Evolutionary conservation across 2,797 vertebrate species (phyloP).

Genomic region (Oceanodroma leucorhoa): DNA sequence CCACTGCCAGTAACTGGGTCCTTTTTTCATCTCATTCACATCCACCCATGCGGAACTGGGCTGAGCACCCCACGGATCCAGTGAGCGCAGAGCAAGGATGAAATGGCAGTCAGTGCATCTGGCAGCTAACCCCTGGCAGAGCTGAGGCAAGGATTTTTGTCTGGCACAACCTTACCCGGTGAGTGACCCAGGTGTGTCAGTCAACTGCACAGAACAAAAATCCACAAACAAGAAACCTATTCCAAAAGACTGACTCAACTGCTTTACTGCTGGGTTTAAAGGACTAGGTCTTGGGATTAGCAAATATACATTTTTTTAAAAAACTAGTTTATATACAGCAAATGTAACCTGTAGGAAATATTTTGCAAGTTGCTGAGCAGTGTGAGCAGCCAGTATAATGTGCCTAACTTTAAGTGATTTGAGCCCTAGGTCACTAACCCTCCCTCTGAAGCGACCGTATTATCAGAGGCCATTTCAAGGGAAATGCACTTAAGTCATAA

Average conservation of each 20-base stretch:
- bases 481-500: background rate
- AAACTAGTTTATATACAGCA: background rate
- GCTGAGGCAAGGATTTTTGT: background rate
- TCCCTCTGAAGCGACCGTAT: background rate
- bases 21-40: background rate
- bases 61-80: rapidly evolving
- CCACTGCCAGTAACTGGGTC: background rate
- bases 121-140: background rate
- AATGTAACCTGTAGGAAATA: background rate
- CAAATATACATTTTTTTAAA: too few species aligned
- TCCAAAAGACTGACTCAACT: background rate
- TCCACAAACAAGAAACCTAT: background rate
- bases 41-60: background rate
- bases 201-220: background rate
- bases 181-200: background rate
- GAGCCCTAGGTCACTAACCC: background rate
- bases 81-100: background rate
- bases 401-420: background rate
- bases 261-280: background rate
- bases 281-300: background rate
- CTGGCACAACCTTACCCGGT: background rate
- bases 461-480: background rate
- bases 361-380: background rate
- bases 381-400: background rate
- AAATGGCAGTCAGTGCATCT: background rate